Evolutionary conservation across 2,113 vertebrate species (phyloP).

Genomic region (Ictidomys tridecemlineatus): DNA sequence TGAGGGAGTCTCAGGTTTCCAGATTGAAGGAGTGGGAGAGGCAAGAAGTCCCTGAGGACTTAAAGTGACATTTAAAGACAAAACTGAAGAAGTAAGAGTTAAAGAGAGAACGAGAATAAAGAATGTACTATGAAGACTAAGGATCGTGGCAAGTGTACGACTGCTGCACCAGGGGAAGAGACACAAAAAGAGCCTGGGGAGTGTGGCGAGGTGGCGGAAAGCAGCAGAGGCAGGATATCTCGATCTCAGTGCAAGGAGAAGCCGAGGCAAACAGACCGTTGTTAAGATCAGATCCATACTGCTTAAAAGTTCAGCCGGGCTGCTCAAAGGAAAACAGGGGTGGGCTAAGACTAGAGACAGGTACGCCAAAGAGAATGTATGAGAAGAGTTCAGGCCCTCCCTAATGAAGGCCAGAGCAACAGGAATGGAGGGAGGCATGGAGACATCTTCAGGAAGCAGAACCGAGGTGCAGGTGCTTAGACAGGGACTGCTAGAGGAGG

Average conservation of each 20-base stretch:
- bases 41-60: background rate
- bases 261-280: background rate
- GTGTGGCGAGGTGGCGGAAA: background rate
- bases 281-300: background rate
- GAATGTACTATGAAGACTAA: background rate
- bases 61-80: background rate
- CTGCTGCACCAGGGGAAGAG: background rate
- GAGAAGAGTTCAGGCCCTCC: background rate
- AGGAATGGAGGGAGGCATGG: background rate
- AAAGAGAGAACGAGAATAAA: background rate
- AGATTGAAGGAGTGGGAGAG: background rate
- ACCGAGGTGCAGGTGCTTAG: background rate
- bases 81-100: background rate
- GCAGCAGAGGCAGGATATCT: background rate
- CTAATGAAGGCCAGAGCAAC: background rate
- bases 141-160: background rate
- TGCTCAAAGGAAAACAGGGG: background rate
- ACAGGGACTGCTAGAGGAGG: background rate
- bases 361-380: background rate
- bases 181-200: background rate
- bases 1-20: background rate
- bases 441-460: background rate
- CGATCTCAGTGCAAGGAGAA: background rate
- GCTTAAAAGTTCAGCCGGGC: background rate
- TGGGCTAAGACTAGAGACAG: background rate